Percentiles rank a stretch among this genome's conserved stretches.
phyloP scores from a whole-genome alignment of 2,113 vertebrate species.

The Sinosuthora webbiana region DNA sequence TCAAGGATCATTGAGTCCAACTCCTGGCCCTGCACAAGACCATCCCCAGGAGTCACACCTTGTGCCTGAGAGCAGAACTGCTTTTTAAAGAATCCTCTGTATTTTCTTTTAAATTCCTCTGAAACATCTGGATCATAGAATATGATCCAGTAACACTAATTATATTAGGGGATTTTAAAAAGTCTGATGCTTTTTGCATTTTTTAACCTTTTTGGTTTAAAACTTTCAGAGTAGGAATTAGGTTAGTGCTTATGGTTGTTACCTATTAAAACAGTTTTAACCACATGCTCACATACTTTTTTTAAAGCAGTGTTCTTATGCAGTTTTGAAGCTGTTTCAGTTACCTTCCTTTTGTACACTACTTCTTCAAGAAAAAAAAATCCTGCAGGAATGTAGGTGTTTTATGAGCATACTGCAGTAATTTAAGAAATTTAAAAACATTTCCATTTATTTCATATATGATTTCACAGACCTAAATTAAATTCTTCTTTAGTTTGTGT shows the following conservation, averaged over 20 bases:
- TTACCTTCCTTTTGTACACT: neutral
- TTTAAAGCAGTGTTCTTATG: neutral
- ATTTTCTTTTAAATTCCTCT: neutral
- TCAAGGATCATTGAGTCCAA: neutral
- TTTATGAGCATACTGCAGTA: neutral
- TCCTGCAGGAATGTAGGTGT: neutral
- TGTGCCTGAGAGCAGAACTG: neutral
- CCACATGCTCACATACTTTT: accelerated
- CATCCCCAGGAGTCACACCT: neutral
- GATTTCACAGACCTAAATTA: neutral
- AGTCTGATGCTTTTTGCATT: neutral
- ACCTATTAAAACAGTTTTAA: neutral
- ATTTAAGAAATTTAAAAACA: neutral
- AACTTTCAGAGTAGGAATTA: neutral
- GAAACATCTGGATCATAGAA: neutral
- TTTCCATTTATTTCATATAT: neutral
- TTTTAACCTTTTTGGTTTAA: neutral
- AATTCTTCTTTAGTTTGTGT: neutral
- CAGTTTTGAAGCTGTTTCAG: neutral
- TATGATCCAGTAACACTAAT: neutral
- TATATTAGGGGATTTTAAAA: neutral
- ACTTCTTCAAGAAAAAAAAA: neutral
- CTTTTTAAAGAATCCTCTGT: neutral
- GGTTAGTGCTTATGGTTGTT: neutral
- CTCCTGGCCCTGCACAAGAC: neutral